Evolutionary conservation across 2,797 vertebrate species (phyloP).

Genomic region (Gastrophryne carolinensis): DNA sequence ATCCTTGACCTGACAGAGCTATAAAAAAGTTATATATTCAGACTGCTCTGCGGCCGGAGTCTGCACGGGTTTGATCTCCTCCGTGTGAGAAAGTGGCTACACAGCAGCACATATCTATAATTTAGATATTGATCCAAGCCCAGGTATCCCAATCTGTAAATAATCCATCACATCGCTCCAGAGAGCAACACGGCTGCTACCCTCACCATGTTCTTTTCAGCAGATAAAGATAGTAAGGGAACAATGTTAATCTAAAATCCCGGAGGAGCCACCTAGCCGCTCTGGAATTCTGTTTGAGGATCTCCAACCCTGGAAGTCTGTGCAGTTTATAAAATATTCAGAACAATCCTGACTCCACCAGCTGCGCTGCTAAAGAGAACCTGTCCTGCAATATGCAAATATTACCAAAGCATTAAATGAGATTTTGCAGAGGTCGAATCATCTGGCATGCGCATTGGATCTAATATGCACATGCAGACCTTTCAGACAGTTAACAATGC

Average conservation of each 20-base stretch:
- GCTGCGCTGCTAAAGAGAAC: not conserved
- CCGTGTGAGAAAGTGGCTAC: not conserved
- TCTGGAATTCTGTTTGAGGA: not conserved
- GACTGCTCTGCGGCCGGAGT: not conserved
- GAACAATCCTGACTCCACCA: not conserved
- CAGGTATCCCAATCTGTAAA: constrained; percentile 41
- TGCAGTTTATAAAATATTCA: not conserved
- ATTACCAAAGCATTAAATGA: too few species aligned
- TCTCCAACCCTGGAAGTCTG: not conserved
- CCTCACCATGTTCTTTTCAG: constrained; percentile 21
- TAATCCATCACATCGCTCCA: constrained; percentile 19
- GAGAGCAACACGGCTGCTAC: not conserved
- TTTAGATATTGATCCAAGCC: constrained; percentile 26
- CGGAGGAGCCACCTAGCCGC: not conserved
- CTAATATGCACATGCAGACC: too few species aligned
- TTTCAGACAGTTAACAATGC: too few species aligned
- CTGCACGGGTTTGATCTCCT: constrained; percentile 17
- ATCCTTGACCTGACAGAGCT: constrained; percentile 14
- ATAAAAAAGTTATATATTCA: constrained; percentile 31
- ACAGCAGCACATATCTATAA: constrained; percentile 33
- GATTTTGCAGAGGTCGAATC: too few species aligned
- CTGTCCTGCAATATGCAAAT: not conserved
- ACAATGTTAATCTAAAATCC: not conserved
- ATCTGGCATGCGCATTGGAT: too few species aligned
- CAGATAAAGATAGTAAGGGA: not conserved